Percentiles rank a stretch among this genome's conserved stretches.
phyloP scores from a whole-genome alignment of 2,888 invertebrate species.

The Drosophila aldrichi region DNA sequence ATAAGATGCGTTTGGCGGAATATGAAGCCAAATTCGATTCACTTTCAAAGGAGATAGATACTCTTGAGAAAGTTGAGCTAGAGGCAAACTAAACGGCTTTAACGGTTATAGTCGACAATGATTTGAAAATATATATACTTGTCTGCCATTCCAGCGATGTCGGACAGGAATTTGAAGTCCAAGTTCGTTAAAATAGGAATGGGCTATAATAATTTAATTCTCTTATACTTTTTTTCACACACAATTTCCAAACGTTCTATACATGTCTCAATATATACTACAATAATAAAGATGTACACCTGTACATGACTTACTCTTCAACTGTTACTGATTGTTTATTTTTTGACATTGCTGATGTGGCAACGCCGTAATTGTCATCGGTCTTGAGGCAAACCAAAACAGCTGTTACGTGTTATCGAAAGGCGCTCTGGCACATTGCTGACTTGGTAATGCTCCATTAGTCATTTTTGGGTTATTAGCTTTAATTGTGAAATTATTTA shows the following conservation, averaged over 20 bases:
- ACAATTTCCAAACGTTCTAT: neutral
- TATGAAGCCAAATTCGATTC: conserved; percentile 1
- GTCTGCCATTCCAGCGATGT: conserved; percentile 20
- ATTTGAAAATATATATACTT: neutral
- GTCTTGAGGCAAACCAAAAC: neutral
- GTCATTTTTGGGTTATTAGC: conserved; percentile 26
- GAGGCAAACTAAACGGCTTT: conserved; percentile 20
- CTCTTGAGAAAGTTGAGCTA: conserved; percentile 13
- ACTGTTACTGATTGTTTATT: neutral
- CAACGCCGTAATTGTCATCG: neutral
- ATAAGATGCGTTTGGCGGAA: neutral
- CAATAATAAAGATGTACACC: neutral
- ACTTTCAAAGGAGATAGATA: conserved; percentile 1
- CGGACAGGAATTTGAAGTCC: conserved; percentile 1
- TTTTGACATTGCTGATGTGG: neutral
- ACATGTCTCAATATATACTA: neutral
- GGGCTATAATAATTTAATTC: conserved; percentile 8
- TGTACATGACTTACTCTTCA: neutral
- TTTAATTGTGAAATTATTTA: conserved; percentile 43
- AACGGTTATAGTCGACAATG: neutral
- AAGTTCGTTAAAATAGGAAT: neutral
- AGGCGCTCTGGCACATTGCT: conserved; percentile 6
- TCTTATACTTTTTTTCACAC: neutral
- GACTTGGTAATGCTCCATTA: conserved; percentile 15
- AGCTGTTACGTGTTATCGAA: conserved; percentile 34